Conservation (phyloP, 1,140 invertebrate genomes). For the roundworm (Caenorhabditis elegans) region WBcel235 BX284605.5:12701501-12702000, state of each 20-base stretch:
- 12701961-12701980: background rate
- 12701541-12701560: too few species aligned
- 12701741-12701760: background rate
- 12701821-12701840: conserved; percentile 25
- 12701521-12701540: too few species aligned
- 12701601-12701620: too few species aligned
- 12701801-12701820: conserved; percentile 29
- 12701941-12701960: conserved; percentile 27
- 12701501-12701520: too few species aligned
- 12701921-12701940: conserved; percentile 1
- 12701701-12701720: background rate
- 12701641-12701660: background rate
- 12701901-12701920: background rate
- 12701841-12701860: conserved; percentile 41
- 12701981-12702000: background rate
- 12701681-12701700: background rate
- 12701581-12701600: too few species aligned
- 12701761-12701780: conserved; percentile 11
- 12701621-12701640: background rate
- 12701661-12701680: background rate
- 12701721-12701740: background rate
- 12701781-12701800: conserved; percentile 28
- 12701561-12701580: too few species aligned
- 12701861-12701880: conserved; percentile 41
- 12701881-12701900: background rate